phyloP scores from a whole-genome alignment of 2,888 invertebrate species.

The Mystacides longicornis region DNA sequence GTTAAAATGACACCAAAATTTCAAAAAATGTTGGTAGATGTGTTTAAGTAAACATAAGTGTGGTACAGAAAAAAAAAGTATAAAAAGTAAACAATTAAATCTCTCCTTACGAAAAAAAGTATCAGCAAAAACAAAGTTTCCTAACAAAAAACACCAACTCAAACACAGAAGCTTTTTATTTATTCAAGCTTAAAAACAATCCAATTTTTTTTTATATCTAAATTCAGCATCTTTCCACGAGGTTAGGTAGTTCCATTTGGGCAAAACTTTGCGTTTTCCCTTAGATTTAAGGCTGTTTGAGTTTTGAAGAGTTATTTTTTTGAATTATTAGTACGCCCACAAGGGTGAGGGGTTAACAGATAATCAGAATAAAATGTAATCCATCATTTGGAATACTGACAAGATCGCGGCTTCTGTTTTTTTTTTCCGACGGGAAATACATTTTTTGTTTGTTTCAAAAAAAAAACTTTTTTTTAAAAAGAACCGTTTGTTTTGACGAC shows the following conservation, averaged over 20 bases:
- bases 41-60: too few species aligned
- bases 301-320: slow-evolving; percentile 25
- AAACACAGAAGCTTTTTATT: slow-evolving; percentile 18
- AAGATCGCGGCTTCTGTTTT: too few species aligned
- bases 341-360: not conserved
- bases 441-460: not conserved
- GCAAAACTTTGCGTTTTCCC: slow-evolving; percentile 23
- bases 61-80: too few species aligned
- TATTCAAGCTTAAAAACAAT: slow-evolving; percentile 26
- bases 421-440: too few species aligned
- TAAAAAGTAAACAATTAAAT: too few species aligned
- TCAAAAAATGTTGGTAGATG: too few species aligned
- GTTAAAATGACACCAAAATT: too few species aligned
- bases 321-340: slow-evolving; percentile 21
- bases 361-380: slow-evolving; percentile 19
- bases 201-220: slow-evolving; percentile 21
- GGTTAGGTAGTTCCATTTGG: slow-evolving; percentile 20
- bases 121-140: slow-evolving; percentile 6
- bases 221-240: slow-evolving; percentile 25
- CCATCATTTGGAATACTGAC: slow-evolving; percentile 24
- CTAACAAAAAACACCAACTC: too few species aligned
- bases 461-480: not conserved
- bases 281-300: slow-evolving; percentile 24
- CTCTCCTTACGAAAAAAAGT: not conserved
- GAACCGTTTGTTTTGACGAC: too few species aligned